phyloP scores from a whole-genome alignment of 64 coral and sea anemone species.

The Stichodactyla mertensii region DNA sequence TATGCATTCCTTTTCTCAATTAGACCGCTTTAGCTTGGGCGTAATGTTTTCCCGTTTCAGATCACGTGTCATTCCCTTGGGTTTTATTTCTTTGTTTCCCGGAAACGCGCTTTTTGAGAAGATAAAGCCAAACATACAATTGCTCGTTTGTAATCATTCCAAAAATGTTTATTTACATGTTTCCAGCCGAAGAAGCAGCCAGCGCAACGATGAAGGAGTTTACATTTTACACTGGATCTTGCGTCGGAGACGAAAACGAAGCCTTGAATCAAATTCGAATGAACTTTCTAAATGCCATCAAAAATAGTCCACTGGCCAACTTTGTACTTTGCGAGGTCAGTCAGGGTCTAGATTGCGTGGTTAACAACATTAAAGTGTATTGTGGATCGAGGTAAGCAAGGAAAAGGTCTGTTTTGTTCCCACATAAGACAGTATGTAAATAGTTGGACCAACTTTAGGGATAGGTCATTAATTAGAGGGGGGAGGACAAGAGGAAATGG shows the following conservation, averaged over 20 bases:
- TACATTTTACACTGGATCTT: constrained; percentile 84
- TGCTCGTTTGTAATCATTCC: too few relatives aligned
- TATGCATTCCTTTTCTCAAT: constrained; percentile 9
- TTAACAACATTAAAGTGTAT: constrained; percentile 74
- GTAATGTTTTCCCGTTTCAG: too few relatives aligned
- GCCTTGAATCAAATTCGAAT: constrained; percentile 64
- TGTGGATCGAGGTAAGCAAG: constrained; percentile 44
- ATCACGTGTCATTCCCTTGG: too few relatives aligned
- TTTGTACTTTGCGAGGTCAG: constrained; percentile 52
- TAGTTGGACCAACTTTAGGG: too few relatives aligned
- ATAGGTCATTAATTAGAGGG: too few relatives aligned
- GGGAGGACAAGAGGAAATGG: too few relatives aligned
- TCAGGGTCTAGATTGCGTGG: constrained; percentile 60
- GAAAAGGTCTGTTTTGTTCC: too few relatives aligned
- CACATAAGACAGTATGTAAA: background rate
- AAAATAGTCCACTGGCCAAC: constrained; percentile 72
- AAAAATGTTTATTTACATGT: too few relatives aligned
- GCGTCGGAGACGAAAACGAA: constrained; percentile 35
- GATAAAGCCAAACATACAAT: too few relatives aligned
- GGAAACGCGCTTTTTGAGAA: too few relatives aligned
- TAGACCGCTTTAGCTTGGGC: too few relatives aligned
- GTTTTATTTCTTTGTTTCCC: too few relatives aligned
- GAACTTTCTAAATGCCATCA: constrained; percentile 71
- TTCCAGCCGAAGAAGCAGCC: constrained; percentile 46
- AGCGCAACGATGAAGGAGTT: constrained; percentile 72